phyloP scores from a whole-genome alignment of 2,113 vertebrate genomes.

The Dascyllus trimaculatus region DNA sequence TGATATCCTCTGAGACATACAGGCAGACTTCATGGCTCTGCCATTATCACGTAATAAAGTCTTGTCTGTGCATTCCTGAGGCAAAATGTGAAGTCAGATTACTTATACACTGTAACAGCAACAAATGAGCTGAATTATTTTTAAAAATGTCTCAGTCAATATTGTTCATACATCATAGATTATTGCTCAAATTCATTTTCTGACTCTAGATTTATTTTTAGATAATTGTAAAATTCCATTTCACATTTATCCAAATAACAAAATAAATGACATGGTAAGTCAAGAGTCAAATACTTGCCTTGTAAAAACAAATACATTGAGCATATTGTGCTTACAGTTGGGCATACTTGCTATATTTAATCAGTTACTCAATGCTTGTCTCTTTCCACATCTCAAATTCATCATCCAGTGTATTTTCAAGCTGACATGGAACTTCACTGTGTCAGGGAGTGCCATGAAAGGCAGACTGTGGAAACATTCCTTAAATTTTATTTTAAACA shows the following conservation, averaged over 20 bases:
- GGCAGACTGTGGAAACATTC: slow-evolving; percentile 59
- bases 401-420: slow-evolving; percentile 44
- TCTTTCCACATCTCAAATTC: slow-evolving; percentile 53
- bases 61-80: slow-evolving; percentile 21
- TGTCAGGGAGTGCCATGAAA: slow-evolving; percentile 61
- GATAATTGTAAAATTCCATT: slow-evolving; percentile 74
- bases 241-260: slow-evolving; percentile 45
- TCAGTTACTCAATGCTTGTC: slow-evolving; percentile 60
- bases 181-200: slow-evolving; percentile 46
- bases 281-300: slow-evolving; percentile 68
- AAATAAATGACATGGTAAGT: slow-evolving; percentile 53
- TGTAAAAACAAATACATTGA: slow-evolving; percentile 60
- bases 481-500: slow-evolving; percentile 50
- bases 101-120: slow-evolving; percentile 28
- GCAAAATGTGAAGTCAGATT: slow-evolving; percentile 23
- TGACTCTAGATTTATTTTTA: slow-evolving; percentile 40
- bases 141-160: slow-evolving; percentile 45
- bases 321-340: slow-evolving; percentile 58
- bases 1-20: slow-evolving; percentile 11
- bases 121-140: slow-evolving; percentile 32
- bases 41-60: slow-evolving; percentile 14
- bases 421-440: slow-evolving; percentile 55
- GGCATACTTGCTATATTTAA: slow-evolving; percentile 59
- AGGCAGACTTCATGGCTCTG: slow-evolving; percentile 39
- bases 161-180: slow-evolving; percentile 36